Percentiles rank a stretch among this genome's conserved stretches.
Evolutionary conservation across 2,113 vertebrate species (phyloP).

Genomic region (Natator depressus): DNA sequence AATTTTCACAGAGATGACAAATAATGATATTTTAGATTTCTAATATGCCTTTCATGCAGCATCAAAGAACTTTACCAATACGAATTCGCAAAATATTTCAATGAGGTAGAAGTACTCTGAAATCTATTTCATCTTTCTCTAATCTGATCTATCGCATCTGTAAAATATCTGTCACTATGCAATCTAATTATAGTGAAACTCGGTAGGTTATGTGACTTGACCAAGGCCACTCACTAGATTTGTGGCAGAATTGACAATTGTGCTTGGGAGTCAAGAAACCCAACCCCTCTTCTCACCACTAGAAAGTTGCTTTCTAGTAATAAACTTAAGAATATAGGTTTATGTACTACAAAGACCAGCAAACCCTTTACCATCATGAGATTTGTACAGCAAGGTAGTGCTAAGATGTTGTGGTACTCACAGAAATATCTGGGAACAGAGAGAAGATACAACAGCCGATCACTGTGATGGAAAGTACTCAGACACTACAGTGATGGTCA

Average conservation of each 20-base stretch:
- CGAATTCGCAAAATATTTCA: constrained; percentile 48
- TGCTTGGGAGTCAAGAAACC: not conserved
- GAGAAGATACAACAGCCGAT: not conserved
- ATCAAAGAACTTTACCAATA: constrained; percentile 59
- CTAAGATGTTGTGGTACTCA: not conserved
- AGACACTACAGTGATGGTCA: fast-evolving
- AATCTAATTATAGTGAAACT: not conserved
- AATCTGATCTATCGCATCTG: constrained; percentile 39
- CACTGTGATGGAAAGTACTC: not conserved
- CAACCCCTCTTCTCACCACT: not conserved
- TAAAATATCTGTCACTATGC: constrained; percentile 27
- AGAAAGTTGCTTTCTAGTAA: not conserved
- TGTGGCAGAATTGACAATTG: not conserved
- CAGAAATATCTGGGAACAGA: not conserved
- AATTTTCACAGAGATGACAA: constrained; percentile 63
- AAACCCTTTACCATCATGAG: not conserved
- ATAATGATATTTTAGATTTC: constrained; percentile 69
- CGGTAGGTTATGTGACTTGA: constrained; percentile 31
- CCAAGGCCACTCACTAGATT: constrained; percentile 3
- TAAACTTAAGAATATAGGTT: not conserved
- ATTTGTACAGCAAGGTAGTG: not conserved
- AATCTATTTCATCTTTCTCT: constrained; percentile 54
- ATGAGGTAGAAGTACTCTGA: constrained; percentile 56
- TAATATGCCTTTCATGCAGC: constrained; percentile 70
- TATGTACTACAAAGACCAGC: not conserved